Evolutionary conservation across 2,797 vertebrate species (phyloP).

Genomic region (Rallus crepitans): DNA sequence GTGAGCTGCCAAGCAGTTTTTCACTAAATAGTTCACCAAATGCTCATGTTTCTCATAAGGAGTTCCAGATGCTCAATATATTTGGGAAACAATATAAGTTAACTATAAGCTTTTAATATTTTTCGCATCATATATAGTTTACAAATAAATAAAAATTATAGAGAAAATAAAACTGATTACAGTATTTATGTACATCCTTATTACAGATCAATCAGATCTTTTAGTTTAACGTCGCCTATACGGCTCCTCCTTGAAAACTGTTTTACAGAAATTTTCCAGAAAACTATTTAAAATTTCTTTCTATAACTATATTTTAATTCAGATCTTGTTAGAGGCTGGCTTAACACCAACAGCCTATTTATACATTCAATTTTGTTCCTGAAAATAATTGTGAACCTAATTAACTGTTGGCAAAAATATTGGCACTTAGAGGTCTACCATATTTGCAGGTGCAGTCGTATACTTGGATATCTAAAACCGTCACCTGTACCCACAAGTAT

Average conservation of each 20-base stretch:
- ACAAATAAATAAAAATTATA: not conserved
- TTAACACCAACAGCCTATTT: conserved; percentile 53
- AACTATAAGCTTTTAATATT: not conserved
- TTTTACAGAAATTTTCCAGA: not conserved
- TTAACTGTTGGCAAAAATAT: conserved; percentile 67
- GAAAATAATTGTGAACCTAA: conserved; percentile 67
- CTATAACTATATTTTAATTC: not conserved
- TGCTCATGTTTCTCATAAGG: not conserved
- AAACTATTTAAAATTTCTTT: not conserved
- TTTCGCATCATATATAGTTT: not conserved
- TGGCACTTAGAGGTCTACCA: conserved; percentile 47
- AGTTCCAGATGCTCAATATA: not conserved
- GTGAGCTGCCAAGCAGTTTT: no score
- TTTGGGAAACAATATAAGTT: not conserved
- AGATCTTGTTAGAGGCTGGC: conserved; percentile 34
- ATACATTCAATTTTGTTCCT: conserved; percentile 49
- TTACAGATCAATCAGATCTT: not conserved
- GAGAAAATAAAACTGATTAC: not conserved
- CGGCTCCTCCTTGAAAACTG: not conserved
- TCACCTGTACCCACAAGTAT: conserved; percentile 2
- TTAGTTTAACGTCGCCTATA: not conserved
- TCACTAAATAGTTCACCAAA: not conserved
- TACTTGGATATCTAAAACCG: conserved; percentile 14
- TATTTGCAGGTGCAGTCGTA: conserved; percentile 51
- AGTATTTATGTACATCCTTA: not conserved